Conservation (phyloP, 1,140 invertebrate genomes). For the Caenorhabditis latens region DNA sequence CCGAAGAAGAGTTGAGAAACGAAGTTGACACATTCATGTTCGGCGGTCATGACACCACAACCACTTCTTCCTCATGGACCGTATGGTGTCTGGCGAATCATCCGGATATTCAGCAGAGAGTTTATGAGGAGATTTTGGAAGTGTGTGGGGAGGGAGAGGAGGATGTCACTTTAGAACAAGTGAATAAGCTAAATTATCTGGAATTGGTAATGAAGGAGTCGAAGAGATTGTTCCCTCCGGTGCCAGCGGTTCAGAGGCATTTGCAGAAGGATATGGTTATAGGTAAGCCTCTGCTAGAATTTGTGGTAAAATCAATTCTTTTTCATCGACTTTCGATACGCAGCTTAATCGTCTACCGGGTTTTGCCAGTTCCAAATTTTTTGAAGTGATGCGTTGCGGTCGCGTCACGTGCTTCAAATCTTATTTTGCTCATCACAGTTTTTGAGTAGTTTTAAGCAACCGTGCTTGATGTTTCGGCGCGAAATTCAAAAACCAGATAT, state of each 20-base stretch:
- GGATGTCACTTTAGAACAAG: constrained; percentile 86
- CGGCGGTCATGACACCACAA: constrained; percentile 80
- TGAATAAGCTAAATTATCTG: constrained; percentile 86
- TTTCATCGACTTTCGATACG: too few species aligned
- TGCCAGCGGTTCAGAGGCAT: constrained; percentile 83
- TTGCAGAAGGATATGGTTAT: constrained; percentile 83
- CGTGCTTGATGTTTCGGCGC: too few species aligned
- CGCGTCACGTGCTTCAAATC: too few species aligned
- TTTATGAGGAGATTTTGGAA: constrained; percentile 85
- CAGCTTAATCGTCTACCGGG: too few species aligned
- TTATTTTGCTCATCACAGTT: too few species aligned
- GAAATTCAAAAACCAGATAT: too few species aligned
- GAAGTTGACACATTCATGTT: constrained; percentile 87
- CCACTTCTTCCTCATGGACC: constrained; percentile 83
- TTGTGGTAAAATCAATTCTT: too few species aligned
- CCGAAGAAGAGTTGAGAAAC: constrained; percentile 80
- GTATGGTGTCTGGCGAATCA: constrained; percentile 79
- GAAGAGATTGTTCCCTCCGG: constrained; percentile 81
- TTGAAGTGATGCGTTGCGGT: too few species aligned
- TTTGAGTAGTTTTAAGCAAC: too few species aligned
- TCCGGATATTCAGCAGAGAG: constrained; percentile 82
- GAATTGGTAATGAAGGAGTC: constrained; percentile 87
- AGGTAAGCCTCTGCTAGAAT: constrained; percentile 21
- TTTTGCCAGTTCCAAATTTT: too few species aligned
- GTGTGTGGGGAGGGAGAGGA: constrained; percentile 86